phyloP scores from a whole-genome alignment of 2,113 vertebrate genomes.

The Calyptommatus sinebrachiatus region DNA sequence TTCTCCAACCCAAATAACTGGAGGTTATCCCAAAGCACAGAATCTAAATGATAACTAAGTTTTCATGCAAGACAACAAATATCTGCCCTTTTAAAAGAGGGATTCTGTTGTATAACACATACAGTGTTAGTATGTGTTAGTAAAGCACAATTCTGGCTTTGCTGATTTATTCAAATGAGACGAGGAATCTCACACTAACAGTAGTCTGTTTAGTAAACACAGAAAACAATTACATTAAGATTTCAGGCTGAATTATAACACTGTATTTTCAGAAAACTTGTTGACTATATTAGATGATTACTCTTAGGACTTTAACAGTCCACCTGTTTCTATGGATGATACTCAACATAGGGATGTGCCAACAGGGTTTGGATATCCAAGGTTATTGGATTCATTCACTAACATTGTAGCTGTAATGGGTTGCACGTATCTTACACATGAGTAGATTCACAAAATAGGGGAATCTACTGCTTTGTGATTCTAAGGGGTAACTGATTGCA shows the following conservation, averaged over 20 bases:
- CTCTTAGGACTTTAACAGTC: not conserved
- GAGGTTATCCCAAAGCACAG: not conserved
- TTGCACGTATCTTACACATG: too few relatives aligned
- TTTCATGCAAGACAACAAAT: not conserved
- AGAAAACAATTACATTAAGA: constrained; percentile 41
- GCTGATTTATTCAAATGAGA: not conserved
- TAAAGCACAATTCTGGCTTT: constrained; percentile 10
- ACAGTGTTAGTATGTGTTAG: constrained; percentile 8
- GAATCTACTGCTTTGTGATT: too few relatives aligned
- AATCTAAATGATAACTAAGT: not conserved
- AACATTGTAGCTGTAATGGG: too few relatives aligned
- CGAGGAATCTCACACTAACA: constrained; percentile 12
- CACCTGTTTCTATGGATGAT: constrained; percentile 2
- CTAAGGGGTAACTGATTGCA: too few relatives aligned
- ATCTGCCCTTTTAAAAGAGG: constrained; percentile 19
- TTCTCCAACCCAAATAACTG: not conserved
- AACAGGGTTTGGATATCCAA: too few relatives aligned
- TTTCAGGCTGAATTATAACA: constrained; percentile 34
- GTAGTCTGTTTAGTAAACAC: constrained; percentile 16
- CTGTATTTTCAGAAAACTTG: not conserved
- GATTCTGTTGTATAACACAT: not conserved
- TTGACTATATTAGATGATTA: not conserved
- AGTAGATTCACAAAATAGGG: too few relatives aligned
- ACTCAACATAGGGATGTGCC: not conserved
- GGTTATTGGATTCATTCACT: too few relatives aligned